phyloP scores from a whole-genome alignment of 2,888 invertebrate species.

The Netelia fuscicornis region DNA sequence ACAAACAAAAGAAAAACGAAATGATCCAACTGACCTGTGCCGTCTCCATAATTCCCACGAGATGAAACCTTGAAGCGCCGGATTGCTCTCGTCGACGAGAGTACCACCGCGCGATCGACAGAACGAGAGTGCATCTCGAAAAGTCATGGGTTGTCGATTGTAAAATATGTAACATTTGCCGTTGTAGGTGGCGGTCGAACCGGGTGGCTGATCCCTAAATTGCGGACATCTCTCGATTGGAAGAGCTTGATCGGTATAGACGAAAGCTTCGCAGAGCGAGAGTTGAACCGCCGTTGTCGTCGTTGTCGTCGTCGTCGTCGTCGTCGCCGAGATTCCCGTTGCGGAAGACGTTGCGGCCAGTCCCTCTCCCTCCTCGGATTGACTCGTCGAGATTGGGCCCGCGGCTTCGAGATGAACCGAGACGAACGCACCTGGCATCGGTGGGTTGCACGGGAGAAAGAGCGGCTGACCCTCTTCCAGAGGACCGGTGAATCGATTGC shows the following conservation, averaged over 20 bases:
- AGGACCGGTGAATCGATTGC: slow-evolving; percentile 95
- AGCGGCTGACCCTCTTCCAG: slow-evolving; percentile 96
- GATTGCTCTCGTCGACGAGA: slow-evolving; percentile 96
- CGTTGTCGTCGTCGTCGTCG: slow-evolving; percentile 80
- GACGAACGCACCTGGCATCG: slow-evolving; percentile 97
- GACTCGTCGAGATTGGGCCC: slow-evolving; percentile 86
- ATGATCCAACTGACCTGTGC: slow-evolving; percentile 87
- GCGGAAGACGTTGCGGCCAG: no score
- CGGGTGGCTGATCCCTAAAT: slow-evolving; percentile 96
- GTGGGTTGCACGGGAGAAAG: slow-evolving; percentile 96
- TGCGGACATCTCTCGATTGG: slow-evolving; percentile 97
- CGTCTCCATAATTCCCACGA: slow-evolving; percentile 97
- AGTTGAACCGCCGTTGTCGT: slow-evolving; percentile 90
- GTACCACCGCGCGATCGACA: slow-evolving; percentile 94
- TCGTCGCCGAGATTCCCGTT: no score
- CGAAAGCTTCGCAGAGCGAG: slow-evolving; percentile 97
- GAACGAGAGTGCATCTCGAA: slow-evolving; percentile 92
- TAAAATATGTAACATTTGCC: slow-evolving; percentile 98
- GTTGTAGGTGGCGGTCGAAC: slow-evolving; percentile 96
- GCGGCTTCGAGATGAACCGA: slow-evolving; percentile 95
- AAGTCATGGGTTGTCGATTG: slow-evolving; percentile 92
- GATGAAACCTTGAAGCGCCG: slow-evolving; percentile 96
- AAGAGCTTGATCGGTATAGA: slow-evolving; percentile 95
- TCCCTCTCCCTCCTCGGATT: no score
- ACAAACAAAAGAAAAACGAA: neutral